Base-by-base conservation (phyloP, 2,888 invertebrate species). In the Agonum fuliginosum region DNA sequence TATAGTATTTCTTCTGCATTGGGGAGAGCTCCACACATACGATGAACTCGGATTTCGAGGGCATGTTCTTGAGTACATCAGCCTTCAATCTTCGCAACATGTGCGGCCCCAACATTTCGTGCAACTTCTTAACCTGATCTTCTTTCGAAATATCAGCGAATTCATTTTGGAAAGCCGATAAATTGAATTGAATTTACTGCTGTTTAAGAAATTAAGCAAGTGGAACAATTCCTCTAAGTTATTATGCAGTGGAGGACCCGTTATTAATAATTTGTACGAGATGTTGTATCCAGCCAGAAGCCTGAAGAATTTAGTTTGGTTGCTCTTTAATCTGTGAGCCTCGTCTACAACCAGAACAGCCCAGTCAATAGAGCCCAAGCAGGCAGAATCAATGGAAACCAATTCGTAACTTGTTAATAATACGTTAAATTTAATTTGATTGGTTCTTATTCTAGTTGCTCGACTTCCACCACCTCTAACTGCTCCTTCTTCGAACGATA, bases 1-100 rank as follows among this genome's bases (percentile, higher is more conserved):
- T 99, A 89, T 99, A 99, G 87, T 97, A 99, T 87, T 99, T 99
- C 90, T 99, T 99, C 87, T 99, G 99, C 94, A 99, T 94, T 0
- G 97, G 95, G 1, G 98, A 97, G 78, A 99, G 88, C 86, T 99
- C 99, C 0, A 99, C 99, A 81, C 99, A 93, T 27, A 99, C 99
- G 84, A 99, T 99, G 84, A 99, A 98, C 88, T 99, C 99, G 0
- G 98, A 98, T 89, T 99, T 99, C 0, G 98, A 95, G 0, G 99
- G 99, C 97, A 99, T 99, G 84, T 97, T 97, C 89, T 91, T 98
- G 24, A 99, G 89, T 12, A 99, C 99, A 86, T 99, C 99, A 6
- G 98, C 97, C 87, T 99, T 99, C 69, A 99, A 91, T 84, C 99
- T 94, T 80, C 99, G 93, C 89, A 99, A 89, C 95, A 99, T 97